phyloP scores from a whole-genome alignment of 2,797 vertebrate species.

The Microctenopoma stevenorrisi region DNA sequence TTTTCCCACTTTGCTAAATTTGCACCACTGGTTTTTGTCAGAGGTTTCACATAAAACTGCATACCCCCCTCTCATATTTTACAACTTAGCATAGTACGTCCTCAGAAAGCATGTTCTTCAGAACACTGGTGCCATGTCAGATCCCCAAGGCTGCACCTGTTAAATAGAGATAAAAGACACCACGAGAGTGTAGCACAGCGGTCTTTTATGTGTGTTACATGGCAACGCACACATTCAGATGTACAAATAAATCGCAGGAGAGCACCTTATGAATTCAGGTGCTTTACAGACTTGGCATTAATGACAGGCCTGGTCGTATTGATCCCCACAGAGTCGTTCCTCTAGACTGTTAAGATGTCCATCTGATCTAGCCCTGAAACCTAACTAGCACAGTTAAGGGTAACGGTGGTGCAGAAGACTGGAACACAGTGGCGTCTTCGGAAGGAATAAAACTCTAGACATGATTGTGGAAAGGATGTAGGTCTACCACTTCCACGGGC shows the following conservation, averaged over 20 bases:
- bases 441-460: conserved; percentile 19
- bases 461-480: conserved; percentile 69
- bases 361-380: conserved; percentile 48
- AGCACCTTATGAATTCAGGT: conserved; percentile 52
- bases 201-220: conserved; percentile 57
- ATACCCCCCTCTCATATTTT: conserved; percentile 61
- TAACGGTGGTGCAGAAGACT: conserved; percentile 34
- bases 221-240: conserved; percentile 59
- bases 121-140: conserved; percentile 58
- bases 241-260: conserved; percentile 41
- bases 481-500: conserved; percentile 48
- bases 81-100: conserved; percentile 57
- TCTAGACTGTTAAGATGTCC: conserved; percentile 66
- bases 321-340: conserved; percentile 54
- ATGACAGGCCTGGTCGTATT: conserved; percentile 31
- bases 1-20: conserved; percentile 72
- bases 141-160: conserved; percentile 54
- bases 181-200: conserved; percentile 62
- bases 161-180: conserved; percentile 56
- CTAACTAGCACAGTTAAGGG: conserved; percentile 59
- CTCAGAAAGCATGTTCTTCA: conserved; percentile 72
- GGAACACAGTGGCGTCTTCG: conserved; percentile 3
- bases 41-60: conserved; percentile 61
- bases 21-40: conserved; percentile 64
- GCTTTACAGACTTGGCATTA: conserved; percentile 47